Evolutionary conservation across 2,113 vertebrate genomes (phyloP).

Genomic region (Pelusios castaneus): DNA sequence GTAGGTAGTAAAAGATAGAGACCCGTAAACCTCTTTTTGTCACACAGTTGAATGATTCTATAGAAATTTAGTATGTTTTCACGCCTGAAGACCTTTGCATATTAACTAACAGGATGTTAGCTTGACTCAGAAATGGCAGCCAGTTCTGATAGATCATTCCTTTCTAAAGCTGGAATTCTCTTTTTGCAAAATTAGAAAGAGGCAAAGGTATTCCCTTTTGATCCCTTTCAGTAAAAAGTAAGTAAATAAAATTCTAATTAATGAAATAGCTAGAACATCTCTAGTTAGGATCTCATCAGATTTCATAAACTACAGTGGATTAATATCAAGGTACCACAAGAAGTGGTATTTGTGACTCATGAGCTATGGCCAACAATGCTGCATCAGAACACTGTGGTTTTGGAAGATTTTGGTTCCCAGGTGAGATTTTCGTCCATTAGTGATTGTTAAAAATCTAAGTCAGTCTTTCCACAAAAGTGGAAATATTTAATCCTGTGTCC

Average conservation of each 20-base stretch:
- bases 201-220: not conserved
- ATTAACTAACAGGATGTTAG: not conserved
- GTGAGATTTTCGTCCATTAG: not conserved
- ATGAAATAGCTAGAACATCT: not conserved
- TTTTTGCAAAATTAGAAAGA: not conserved
- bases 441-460: no score
- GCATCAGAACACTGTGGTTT: no score
- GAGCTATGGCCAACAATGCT: no score
- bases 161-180: not conserved
- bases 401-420: not conserved
- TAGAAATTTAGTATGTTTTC: conserved; percentile 1
- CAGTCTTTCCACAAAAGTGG: no score
- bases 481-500: not conserved
- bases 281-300: not conserved
- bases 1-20: not conserved
- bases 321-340: not conserved
- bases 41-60: not conserved
- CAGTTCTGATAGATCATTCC: not conserved
- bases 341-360: no score
- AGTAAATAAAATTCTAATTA: not conserved
- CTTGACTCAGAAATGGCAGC: not conserved
- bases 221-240: not conserved
- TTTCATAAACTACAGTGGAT: not conserved
- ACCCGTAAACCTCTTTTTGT: not conserved
- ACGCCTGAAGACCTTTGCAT: not conserved